Evolutionary conservation across 2,888 invertebrate genomes (phyloP).

Genomic region (Ochlodes sylvanus): DNA sequence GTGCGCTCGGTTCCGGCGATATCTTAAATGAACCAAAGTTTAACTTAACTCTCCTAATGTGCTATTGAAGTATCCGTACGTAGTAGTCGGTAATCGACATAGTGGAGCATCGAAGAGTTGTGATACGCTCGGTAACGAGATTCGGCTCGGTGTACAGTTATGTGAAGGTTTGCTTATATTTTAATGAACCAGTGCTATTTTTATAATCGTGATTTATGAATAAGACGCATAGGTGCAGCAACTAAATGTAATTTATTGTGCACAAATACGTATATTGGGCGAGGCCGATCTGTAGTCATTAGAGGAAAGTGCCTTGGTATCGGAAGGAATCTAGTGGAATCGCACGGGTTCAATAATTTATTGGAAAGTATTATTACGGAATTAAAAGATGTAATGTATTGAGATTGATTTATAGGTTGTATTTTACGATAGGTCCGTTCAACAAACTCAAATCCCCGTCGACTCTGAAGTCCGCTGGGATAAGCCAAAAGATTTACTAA

Average conservation of each 20-base stretch:
- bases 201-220: slow-evolving; percentile 41
- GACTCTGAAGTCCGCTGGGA: slow-evolving; percentile 17
- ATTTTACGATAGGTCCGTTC: slow-evolving; percentile 44
- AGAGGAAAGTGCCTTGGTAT: slow-evolving; percentile 69
- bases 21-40: slow-evolving; percentile 14
- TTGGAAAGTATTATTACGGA: slow-evolving; percentile 66
- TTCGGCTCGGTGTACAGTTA: slow-evolving; percentile 17
- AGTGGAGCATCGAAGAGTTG: slow-evolving; percentile 13
- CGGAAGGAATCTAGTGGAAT: slow-evolving; percentile 52
- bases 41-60: slow-evolving; percentile 2
- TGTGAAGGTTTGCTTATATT: slow-evolving; percentile 34
- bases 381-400: slow-evolving; percentile 53
- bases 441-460: slow-evolving; percentile 34
- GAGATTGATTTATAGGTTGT: slow-evolving; percentile 55
- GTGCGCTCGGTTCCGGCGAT: slow-evolving; percentile 9
- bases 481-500: slow-evolving; percentile 31
- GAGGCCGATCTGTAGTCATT: slow-evolving; percentile 46
- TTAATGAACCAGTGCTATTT: slow-evolving; percentile 47
- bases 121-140: slow-evolving; percentile 5
- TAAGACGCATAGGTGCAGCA: slow-evolving; percentile 54
- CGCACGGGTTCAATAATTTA: slow-evolving; percentile 52
- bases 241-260: slow-evolving; percentile 50
- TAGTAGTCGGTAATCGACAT: neutral
- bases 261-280: slow-evolving; percentile 41
- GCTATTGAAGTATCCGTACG: slow-evolving; percentile 10